Evolutionary conservation across 2,888 invertebrate genomes (phyloP), one percentile per base, ranked within the genome.

Genomic region (Zhengitettix transpicula): DNA sequence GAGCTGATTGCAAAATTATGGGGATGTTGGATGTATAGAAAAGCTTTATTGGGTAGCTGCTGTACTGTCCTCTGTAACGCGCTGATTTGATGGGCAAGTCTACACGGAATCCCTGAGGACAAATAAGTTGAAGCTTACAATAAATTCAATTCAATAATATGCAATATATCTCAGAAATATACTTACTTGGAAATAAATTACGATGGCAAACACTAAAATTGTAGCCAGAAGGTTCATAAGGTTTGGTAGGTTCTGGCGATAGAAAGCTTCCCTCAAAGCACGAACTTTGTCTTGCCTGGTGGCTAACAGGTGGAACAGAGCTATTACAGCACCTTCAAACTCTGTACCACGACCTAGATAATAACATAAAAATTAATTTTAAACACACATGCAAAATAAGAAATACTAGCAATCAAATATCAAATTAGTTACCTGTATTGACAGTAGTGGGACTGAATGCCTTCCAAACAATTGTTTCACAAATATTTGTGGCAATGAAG

Each of bases 391-490:
- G 2, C 2, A 28, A 28, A 28, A 28, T 28, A 28, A 28, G 28
- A 28, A 28, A 28, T 28, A 28, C 28, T 5, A 5, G 28, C 28
- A 5, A 5, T 28, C 28, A 28, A 28, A 28, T 28, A 7, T 7
- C 28, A 5, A 5, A 28, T 5, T 28, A 5, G 28, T 28, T 28
- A 79, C 89, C 90, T 68, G 89, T 97, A 74, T 98, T 98, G 63
- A 98, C 96, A 58, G 98, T 98, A 55, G 98, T 93, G 51, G 98
- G 98, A 59, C 95, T 95, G 81, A 99, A 98, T 0, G 98, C 98
- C 77, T 99, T 99, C 98, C 99, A 99, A 41, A 99, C 98, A 68
- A 99, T 99, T 0, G 98, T 99, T 77, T 99, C 99, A 73, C 99
- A 99, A 73, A 99, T 98, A 74, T 99, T 99, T 53, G 99, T 99